Evolutionary conservation across 2,888 invertebrate species (phyloP), one percentile per base, ranked within the genome.

Genomic region (Aporophyla lueneburgensis): DNA sequence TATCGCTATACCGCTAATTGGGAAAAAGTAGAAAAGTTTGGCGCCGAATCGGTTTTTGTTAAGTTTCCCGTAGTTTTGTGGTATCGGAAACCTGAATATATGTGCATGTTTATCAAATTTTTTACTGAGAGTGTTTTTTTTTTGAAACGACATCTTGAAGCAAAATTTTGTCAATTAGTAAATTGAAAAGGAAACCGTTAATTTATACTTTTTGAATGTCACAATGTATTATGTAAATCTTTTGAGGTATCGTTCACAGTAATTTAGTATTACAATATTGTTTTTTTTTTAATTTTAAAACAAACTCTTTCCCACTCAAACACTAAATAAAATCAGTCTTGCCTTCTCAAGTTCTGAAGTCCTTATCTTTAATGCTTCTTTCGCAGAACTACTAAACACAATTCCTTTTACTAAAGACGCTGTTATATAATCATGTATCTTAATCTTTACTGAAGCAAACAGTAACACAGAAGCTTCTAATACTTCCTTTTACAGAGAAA

Each of bases 401-500:
- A 53, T 53, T 72, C 49, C 84, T 40, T 78, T 14, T 21, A 3
- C 43, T n/a, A 54, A 59, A 61, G 40, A 71, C 10, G 46, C 70
- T 58, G 19, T 56, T 69, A 58, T 54, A 58, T 58, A 66, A 77
- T 69, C 83, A 69, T 67, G n/a, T 46, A 71, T 46, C 33, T 58
- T 27, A 62, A 85, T 82, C 74, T 78, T 54, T 33, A 58, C 49
- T n/a, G 16, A 61, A 61, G 43, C 16, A 53, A 58, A 51, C 59
- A 63, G 19, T 56, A 33, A 56, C 40, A 80, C 66, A 79, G 62
- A 70, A 53, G 43, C 65, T 61, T 62, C 12, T 65, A 81, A 71
- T 49, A 62, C 67, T 65, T 71, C 59, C 61, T 66, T 80, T 94
- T 92, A 19, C 90, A 97, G 97, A 86, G 96, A 97, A 90, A 95